Percentiles rank a stretch among this genome's conserved stretches.
Evolutionary conservation across 1,140 invertebrate genomes (phyloP).

Genomic region (Oncopodura yosiiana): DNA sequence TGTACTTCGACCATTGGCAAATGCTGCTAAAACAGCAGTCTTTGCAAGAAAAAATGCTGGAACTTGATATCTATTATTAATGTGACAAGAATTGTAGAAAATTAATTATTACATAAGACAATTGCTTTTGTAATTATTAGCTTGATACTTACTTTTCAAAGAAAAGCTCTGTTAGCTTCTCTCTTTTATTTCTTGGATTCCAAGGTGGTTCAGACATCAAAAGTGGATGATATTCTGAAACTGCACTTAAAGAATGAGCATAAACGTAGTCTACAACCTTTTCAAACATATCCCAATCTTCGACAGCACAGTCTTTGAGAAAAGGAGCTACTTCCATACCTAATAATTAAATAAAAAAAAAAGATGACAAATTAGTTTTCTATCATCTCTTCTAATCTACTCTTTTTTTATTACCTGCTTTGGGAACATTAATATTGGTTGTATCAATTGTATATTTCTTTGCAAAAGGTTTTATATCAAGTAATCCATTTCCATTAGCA

Average conservation of each 20-base stretch:
- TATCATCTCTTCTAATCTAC: too few relatives aligned
- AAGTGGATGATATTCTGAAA: slow-evolving; percentile 78
- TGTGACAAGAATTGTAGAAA: too few relatives aligned
- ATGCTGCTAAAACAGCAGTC: slow-evolving; percentile 85
- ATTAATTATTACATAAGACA: slow-evolving; percentile 44
- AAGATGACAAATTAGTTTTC: neutral
- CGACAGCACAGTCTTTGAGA: slow-evolving; percentile 89
- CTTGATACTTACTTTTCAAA: slow-evolving; percentile 74
- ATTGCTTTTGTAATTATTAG: neutral
- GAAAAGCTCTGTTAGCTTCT: slow-evolving; percentile 84
- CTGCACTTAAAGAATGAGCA: slow-evolving; percentile 65
- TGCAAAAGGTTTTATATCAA: slow-evolving; percentile 38
- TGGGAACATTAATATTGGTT: slow-evolving; percentile 73
- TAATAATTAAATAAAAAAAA: slow-evolving; percentile 7
- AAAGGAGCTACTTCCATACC: slow-evolving; percentile 49
- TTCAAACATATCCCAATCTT: slow-evolving; percentile 95
- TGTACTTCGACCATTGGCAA: slow-evolving; percentile 86
- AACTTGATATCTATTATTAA: slow-evolving; percentile 50
- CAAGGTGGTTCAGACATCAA: slow-evolving; percentile 89
- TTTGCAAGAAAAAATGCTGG: slow-evolving; percentile 92
- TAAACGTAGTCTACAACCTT: slow-evolving; percentile 83
- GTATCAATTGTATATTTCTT: slow-evolving; percentile 77
- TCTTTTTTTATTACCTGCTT: too few relatives aligned
- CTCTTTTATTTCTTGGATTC: slow-evolving; percentile 75
- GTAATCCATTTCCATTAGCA: slow-evolving; percentile 36